A percentile compares a stretch with the other conserved stretches of the same genome.
phyloP scores from a whole-genome alignment of 2,797 vertebrate species.

The Neosilurus hyrtlii region DNA sequence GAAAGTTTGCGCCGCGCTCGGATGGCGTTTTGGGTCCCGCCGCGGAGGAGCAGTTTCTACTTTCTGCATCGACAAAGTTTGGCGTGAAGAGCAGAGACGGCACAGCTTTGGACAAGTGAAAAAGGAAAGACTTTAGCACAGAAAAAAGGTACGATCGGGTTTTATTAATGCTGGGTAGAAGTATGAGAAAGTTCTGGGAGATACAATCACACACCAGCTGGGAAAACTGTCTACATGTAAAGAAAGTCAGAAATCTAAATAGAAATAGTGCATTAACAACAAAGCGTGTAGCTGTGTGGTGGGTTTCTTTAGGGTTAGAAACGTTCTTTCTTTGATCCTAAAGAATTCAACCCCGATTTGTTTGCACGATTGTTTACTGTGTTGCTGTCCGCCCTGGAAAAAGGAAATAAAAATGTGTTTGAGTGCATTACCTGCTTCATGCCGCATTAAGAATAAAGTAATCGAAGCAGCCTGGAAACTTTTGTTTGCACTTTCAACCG shows the following conservation, averaged over 20 bases:
- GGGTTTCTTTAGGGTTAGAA: background rate
- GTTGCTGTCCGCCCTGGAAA: background rate
- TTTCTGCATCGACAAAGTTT: conserved; percentile 40
- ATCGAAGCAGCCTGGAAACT: conserved; percentile 6
- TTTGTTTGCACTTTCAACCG: conserved; percentile 39
- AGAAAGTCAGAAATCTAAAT: no score
- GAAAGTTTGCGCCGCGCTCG: conserved; percentile 33
- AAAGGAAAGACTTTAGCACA: background rate
- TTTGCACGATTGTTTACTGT: conserved; percentile 18
- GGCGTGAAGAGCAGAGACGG: conserved; percentile 23
- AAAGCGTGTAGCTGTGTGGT: no score
- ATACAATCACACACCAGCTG: background rate
- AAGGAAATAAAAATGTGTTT: background rate
- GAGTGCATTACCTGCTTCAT: conserved; percentile 11
- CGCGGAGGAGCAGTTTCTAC: conserved; percentile 26
- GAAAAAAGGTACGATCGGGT: background rate
- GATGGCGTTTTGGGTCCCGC: conserved; percentile 46
- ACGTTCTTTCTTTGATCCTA: background rate
- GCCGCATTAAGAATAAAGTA: background rate
- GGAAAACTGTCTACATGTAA: background rate
- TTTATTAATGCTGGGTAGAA: background rate
- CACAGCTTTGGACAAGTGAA: conserved; percentile 3
- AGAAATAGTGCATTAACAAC: background rate
- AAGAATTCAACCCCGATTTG: background rate
- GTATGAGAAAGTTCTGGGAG: no score